Evolutionary conservation across 2,888 invertebrate genomes (phyloP), one percentile per base, ranked within the genome.

Genomic region (Camptogramma bilineatum): DNA sequence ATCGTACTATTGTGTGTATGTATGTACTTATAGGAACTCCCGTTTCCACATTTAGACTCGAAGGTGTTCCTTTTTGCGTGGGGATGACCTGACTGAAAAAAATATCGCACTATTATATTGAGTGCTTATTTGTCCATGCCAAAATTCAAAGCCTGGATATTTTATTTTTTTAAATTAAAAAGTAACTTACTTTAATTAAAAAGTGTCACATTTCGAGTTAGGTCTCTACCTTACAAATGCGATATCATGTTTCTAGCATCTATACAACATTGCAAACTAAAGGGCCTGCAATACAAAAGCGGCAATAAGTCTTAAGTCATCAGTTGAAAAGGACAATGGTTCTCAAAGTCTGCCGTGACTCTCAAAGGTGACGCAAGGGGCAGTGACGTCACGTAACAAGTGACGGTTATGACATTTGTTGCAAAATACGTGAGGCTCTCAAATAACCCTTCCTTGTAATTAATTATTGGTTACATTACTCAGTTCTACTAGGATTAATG

Each of bases 361-460:
- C 52, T 59, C 52, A 59, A 52, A 13, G n/a, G 10, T 18, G 39
- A 39, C 39, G 39, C 3, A 39, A 39, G 39, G 39, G 59, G 52
- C 52, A n/a, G n/a, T n/a, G n/a, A n/a, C n/a, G n/a, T n/a, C n/a
- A n/a, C 4, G 19, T 19, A 42, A 52, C 52, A 47, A 59, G 17
- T 24, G 24, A 48, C 16, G 44, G 16, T 52, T 59, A 34, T 59
- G 59, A 60, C 60, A 60, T 17, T 42, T 24, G 31, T 53, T 60
- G 60, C 53, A 18, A n/a, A 60, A 52, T n/a, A n/a, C n/a, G 50
- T 10, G 4, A 42, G 24, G 31, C 34, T 59, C 59, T 52, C 59
- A 59, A 59, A 52, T 58, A 44, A 51, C 42, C 34, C 34, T 13
- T 13, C 4, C 34, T 28, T 28, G 5, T n/a, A n/a, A n/a, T 28